Evolutionary conservation across 2,888 invertebrate species (phyloP), one percentile per base, ranked within the genome.

Genomic region (Nezara viridula): DNA sequence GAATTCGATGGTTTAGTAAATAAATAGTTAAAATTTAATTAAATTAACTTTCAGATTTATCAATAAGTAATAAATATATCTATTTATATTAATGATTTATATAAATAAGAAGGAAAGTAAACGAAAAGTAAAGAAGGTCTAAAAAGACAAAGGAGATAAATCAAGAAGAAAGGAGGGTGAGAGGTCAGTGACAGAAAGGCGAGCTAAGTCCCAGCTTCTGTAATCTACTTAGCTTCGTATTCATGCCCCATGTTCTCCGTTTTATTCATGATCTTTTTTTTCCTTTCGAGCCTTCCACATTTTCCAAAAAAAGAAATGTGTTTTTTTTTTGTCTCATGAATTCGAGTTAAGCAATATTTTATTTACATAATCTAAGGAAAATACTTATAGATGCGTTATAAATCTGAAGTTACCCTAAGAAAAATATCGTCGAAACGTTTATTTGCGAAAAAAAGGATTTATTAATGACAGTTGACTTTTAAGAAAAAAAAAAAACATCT

Each of bases 201-300:
- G 7, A 5, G 21, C 73, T 77, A 77, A 77, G 73, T 16, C 81
- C 81, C n/a, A n/a, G 16, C 81, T 16, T 10, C 81, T 44, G 6
- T 81, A 81, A 81, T 81, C 81, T 81, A 81, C 81, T 81, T 81
- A 81, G 44, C 47, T 12, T n/a, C n/a, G 44, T 81, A 40, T 81
- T 81, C 81, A n/a, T 81, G 14, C n/a, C 44, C 44, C 12, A 44
- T 12, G 2, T 47, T 81, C 44, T 7, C 44, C 44, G 40, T 40
- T 47, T 81, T 81, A 81, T 47, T 81, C 81, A 81, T 44, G 10
- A n/a, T 44, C 44, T n/a, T 19, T 73, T 37, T 44, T 73, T 37
- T 44, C 44, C 66, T 73, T 37, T 21, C 19, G 1, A 32, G 19
- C 4, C 16, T 5, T 73, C 19, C 37, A 37, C 66, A 21, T 37